Evolutionary conservation across 30 jellyfish, hydroid and myxozoan species (phyloP), one percentile per base, ranked within the genome.

Genomic region (Sanderia malayensis): DNA sequence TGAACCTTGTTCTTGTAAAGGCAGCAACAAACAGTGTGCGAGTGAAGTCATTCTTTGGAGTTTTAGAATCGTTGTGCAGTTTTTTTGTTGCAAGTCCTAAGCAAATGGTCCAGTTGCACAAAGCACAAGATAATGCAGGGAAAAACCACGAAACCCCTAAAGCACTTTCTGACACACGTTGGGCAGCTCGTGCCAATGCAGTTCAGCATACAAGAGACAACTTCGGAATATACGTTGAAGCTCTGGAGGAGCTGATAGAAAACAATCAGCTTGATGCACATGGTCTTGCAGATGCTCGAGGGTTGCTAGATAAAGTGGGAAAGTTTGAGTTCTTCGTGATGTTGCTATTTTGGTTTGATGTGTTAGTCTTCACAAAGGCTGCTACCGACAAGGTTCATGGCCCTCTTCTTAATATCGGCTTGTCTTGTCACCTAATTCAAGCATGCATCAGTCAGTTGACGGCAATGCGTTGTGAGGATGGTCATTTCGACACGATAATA

Each of bases 371-470:
- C 47, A 75, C 87, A 34, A 75, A 75, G 46, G 87, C 87, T 75
- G 79, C 57, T 27, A 75, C 87, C 47, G 87, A 61, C 70, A 75
- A 59, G 86, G 86, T 73, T 73, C 86, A 73, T 53, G 83, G 86
- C 46, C 86, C 86, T 9, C 32, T 73, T 20, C 77, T 73, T 53
- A 55, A 73, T 58, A 30, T 73, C 58, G 75, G 76, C 76, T 31
- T 52, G 7, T 58, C 75, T 18, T 53, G 64, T 73, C 75, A 66
- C 28, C 29, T 66, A 70, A 28, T 66, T 28, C 17, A 66, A 25
- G 31, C 70, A 8, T 66, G 78, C 11, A 28, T 66, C 28, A 23
- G 31, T 23, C 78, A 66, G 61, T 66, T 66, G 27, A 25, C 78
- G 27, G 27, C 78, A 10, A 66, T 66, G 61, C 27, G 78, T 25